These are phyloP conservation scores for Pristionchus arcanus DNA, from an alignment of 2,888 invertebrate species.

Conservation along the genomic window DNA sequence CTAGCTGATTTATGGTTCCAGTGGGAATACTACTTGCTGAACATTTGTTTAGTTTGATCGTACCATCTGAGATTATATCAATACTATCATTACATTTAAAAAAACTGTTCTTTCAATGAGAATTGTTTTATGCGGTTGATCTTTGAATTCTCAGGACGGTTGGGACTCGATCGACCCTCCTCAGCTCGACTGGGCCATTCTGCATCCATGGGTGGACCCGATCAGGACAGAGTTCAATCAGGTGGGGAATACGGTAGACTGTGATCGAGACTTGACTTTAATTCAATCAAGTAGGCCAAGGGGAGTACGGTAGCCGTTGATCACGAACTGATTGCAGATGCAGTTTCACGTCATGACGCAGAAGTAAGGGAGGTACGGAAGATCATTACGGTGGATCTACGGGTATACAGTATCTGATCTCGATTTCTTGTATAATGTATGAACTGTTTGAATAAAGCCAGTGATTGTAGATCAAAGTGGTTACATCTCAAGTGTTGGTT, in stretches of 20 bases:
- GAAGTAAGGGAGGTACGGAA: background rate
- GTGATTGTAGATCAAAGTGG: background rate
- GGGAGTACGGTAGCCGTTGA: background rate
- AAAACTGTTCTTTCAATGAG: background rate
- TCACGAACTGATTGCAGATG: background rate
- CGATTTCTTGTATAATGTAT: background rate
- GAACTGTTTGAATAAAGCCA: background rate
- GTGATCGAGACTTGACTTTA: no score
- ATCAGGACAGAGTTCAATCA: conserved; percentile 49
- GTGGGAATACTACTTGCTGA: no score
- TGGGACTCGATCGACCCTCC: conserved; percentile 1
- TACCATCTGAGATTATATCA: no score
- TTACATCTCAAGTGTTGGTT: background rate
- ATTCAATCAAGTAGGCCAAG: no score
- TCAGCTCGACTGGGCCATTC: background rate
- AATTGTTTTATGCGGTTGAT: background rate
- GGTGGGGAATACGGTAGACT: background rate
- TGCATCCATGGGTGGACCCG: conserved; percentile 11
- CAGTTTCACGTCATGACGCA: conserved; percentile 9
- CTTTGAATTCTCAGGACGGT: conserved; percentile 6
- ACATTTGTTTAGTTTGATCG: no score
- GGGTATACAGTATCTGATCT: background rate
- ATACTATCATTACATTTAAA: no score
- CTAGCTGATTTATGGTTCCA: no score
- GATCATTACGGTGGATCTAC: background rate